Evolutionary conservation across 2,797 vertebrate species (phyloP), one percentile per base, ranked within the genome.

Genomic region (Kryptopterus vitreolus): DNA sequence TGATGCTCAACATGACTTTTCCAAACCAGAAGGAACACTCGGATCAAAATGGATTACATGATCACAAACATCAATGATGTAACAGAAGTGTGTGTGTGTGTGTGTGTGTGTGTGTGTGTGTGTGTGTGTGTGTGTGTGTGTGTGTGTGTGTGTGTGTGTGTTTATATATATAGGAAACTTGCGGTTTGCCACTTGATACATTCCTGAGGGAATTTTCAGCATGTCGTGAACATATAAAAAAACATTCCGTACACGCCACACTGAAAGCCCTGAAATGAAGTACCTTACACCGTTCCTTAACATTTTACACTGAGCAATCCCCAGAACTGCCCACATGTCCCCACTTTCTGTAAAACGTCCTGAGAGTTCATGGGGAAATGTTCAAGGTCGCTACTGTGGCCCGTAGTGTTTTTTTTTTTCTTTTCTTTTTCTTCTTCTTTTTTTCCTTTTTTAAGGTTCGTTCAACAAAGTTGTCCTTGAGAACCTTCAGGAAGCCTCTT

Each of bases 101-200:
- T 53, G 59, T 58, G 50, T 80, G 48, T 80, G 70, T 48, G 63
- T 48, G 66, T 80, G 78, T 58, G 59, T 68, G 66, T 62, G 59
- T 66, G 57, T 81, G 55, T 78, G 74, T 72, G 82, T 62, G 76
- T 77, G 75, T 61, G 33, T 76, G 55, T 79, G 50, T 53, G 57
- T n/a, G n/a, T n/a, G n/a, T n/a, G n/a, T n/a, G n/a, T n/a, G n/a
- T n/a, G n/a, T n/a, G n/a, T n/a, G n/a, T n/a, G n/a, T n/a, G n/a
- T n/a, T n/a, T n/a, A n/a, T n/a, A n/a, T n/a, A n/a, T n/a, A n/a
- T n/a, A n/a, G n/a, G n/a, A n/a, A n/a, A n/a, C n/a, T n/a, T n/a
- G n/a, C n/a, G n/a, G n/a, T n/a, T n/a, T n/a, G n/a, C n/a, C n/a
- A n/a, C n/a, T n/a, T n/a, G n/a, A n/a, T n/a, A n/a, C n/a, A n/a